phyloP scores from a whole-genome alignment of 2,888 invertebrate genomes.

The Mactromeris polynyma region DNA sequence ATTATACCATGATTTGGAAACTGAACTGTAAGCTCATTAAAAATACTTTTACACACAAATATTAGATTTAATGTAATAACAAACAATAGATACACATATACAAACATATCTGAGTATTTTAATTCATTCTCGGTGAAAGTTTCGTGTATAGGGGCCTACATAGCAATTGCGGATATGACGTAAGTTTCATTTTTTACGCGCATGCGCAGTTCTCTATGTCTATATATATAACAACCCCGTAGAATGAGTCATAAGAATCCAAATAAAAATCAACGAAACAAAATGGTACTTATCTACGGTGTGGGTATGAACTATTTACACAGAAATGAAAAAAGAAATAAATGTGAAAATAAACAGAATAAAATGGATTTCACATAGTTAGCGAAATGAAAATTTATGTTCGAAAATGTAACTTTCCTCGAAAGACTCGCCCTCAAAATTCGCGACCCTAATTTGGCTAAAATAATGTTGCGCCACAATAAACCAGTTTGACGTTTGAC shows the following conservation, averaged over 20 bases:
- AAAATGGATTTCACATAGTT: neutral
- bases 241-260: neutral
- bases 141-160: neutral
- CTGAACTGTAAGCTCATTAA: neutral
- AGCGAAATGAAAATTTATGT: neutral
- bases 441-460: neutral
- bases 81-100: neutral
- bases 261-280: neutral
- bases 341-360: neutral
- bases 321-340: neutral
- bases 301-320: neutral
- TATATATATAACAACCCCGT: neutral
- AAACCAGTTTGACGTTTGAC: too few relatives aligned
- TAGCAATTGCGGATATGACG: neutral
- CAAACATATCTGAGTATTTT: conserved; percentile 1
- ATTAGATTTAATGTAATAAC: neutral
- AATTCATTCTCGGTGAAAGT: neutral
- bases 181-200: neutral
- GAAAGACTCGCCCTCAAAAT: neutral
- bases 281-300: neutral
- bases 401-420: too few relatives aligned
- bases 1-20: neutral
- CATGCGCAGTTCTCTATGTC: neutral
- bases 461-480: too few relatives aligned
- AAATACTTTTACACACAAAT: neutral